phyloP scores from a whole-genome alignment of 2,888 invertebrate genomes.

The Leucoptera coffeella region DNA sequence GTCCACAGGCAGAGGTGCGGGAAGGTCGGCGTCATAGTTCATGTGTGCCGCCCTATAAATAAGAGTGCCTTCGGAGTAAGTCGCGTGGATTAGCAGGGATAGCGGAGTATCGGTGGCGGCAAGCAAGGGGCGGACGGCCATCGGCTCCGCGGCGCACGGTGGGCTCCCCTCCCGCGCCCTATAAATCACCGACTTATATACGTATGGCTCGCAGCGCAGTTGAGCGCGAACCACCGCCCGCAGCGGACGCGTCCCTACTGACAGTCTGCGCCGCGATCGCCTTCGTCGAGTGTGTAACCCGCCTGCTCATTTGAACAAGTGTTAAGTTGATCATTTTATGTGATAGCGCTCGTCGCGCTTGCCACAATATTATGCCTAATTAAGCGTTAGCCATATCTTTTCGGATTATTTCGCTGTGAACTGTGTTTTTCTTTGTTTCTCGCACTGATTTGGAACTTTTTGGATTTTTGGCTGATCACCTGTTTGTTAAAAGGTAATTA shows the following conservation, averaged over 20 bases:
- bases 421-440: neutral
- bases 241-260: slow-evolving; percentile 17
- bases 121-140: slow-evolving; percentile 19
- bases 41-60: slow-evolving; percentile 26
- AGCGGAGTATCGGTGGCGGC: slow-evolving; percentile 50
- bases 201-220: slow-evolving; percentile 29
- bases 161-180: slow-evolving; percentile 12
- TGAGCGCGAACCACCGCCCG: slow-evolving; percentile 36
- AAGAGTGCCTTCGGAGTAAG: slow-evolving; percentile 43
- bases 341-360: slow-evolving; percentile 41
- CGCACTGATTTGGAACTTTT: slow-evolving; percentile 4
- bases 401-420: slow-evolving; percentile 25
- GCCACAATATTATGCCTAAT: too few species aligned
- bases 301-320: slow-evolving; percentile 41
- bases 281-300: slow-evolving; percentile 21
- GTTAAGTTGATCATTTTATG: slow-evolving; percentile 50
- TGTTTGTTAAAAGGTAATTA: slow-evolving; percentile 10
- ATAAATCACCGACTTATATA: slow-evolving; percentile 27
- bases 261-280: slow-evolving; percentile 10
- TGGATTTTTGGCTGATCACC: slow-evolving; percentile 9
- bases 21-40: too few species aligned
- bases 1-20: too few species aligned
- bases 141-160: slow-evolving; percentile 9
- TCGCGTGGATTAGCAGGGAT: slow-evolving; percentile 45
- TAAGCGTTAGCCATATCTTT: slow-evolving; percentile 25